A percentile compares a stretch with the other conserved stretches of the same genome.
Conservation (phyloP, 2,888 invertebrate species). For the Ormia ochracea region DNA sequence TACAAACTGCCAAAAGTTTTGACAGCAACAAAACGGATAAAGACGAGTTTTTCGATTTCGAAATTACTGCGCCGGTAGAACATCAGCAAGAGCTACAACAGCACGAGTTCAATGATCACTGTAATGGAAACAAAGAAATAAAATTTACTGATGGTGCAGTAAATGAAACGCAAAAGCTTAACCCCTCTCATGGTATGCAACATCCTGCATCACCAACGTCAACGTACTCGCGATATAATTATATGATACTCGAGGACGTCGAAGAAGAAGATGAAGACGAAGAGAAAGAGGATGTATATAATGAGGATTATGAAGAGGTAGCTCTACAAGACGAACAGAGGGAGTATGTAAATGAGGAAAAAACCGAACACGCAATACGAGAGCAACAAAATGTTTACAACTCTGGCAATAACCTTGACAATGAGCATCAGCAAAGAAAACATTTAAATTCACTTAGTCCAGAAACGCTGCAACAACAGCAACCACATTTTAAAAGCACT, state of each 20-base stretch:
- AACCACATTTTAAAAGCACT: slow-evolving; percentile 15
- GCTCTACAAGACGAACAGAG: not conserved
- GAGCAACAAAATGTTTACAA: slow-evolving; percentile 18
- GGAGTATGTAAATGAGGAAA: not conserved
- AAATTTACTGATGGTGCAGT: not conserved
- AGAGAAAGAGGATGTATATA: no score
- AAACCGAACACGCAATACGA: not conserved
- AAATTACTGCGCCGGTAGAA: slow-evolving; percentile 47
- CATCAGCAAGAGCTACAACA: slow-evolving; percentile 12
- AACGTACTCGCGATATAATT: slow-evolving; percentile 66
- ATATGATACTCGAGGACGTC: slow-evolving; percentile 71
- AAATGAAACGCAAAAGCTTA: slow-evolving; percentile 45
- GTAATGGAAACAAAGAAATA: slow-evolving; percentile 28
- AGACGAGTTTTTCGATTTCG: slow-evolving; percentile 73
- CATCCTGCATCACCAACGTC: slow-evolving; percentile 63
- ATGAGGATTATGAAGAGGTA: slow-evolving; percentile 34
- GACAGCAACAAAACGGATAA: slow-evolving; percentile 64
- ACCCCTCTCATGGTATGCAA: slow-evolving; percentile 64
- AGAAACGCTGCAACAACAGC: slow-evolving; percentile 67
- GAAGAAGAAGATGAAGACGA: slow-evolving; percentile 62
- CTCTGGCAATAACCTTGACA: slow-evolving; percentile 55
- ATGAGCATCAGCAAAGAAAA: slow-evolving; percentile 55
- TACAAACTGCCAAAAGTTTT: slow-evolving; percentile 46
- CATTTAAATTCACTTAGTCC: slow-evolving; percentile 51
- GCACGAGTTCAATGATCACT: slow-evolving; percentile 48